These are phyloP conservation scores for Poecile montanus DNA, from an alignment of 2,797 vertebrate species.

Conservation along the genomic window DNA sequence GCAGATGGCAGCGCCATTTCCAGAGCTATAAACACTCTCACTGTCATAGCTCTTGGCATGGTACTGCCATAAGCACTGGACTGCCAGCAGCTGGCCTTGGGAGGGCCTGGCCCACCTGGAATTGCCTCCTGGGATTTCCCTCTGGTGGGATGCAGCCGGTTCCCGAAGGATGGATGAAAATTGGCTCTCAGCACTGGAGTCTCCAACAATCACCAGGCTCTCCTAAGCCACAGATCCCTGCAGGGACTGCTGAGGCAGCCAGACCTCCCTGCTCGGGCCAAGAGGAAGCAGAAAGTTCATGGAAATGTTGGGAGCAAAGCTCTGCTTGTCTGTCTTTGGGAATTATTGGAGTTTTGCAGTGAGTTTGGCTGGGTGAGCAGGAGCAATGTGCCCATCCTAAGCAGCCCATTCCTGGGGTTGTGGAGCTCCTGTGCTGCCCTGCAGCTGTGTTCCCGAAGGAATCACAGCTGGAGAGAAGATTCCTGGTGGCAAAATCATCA, in stretches of 20 bases:
- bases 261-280: not conserved
- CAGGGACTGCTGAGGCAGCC: not conserved
- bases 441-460: not conserved
- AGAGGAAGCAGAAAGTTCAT: not conserved
- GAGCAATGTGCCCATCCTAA: fast-evolving
- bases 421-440: not conserved
- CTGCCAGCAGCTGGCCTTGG: slow-evolving; percentile 66
- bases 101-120: slow-evolving; percentile 53
- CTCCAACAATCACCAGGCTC: not conserved
- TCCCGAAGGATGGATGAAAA: slow-evolving; percentile 33
- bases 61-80: slow-evolving; percentile 89
- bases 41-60: slow-evolving; percentile 97
- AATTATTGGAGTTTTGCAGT: not conserved
- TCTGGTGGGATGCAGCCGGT: not conserved
- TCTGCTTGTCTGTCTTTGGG: not conserved
- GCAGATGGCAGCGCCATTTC: slow-evolving; percentile 92
- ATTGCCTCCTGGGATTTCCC: not conserved
- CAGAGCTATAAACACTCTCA: slow-evolving; percentile 89
- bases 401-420: too few relatives aligned
- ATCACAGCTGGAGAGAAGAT: not conserved
- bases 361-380: not conserved
- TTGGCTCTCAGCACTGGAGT: not conserved
- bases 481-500: not conserved
- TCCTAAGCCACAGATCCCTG: not conserved
- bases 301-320: not conserved